Base-by-base conservation (phyloP, 2,797 vertebrate genomes). In the Synaphobranchus kaupii region DNA sequence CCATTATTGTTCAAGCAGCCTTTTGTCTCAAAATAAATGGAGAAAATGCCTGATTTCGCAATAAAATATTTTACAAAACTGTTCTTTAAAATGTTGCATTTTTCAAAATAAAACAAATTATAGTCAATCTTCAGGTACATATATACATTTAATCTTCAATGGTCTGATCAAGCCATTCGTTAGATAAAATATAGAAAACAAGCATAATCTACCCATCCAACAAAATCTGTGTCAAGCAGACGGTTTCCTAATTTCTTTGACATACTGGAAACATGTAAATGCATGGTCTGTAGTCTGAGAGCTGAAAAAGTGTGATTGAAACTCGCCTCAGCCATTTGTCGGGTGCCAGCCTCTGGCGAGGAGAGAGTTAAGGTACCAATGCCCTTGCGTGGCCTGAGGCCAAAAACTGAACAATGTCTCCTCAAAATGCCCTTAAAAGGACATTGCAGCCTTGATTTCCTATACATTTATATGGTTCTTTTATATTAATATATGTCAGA, bases 311-410 rank as follows among this genome's bases (percentile, higher is more conserved):
- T 47, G 17, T 15, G 0, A 1, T 5, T 44, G 73, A 78, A 78
- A 44, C 73, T 1, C 9, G 2, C 20, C 47, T 48, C 44, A 48
- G 44, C 25, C 6, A 13, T 3, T n/a, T 78, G 13, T 5, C 13
- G 17, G 39, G 4, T 25, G 5, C 47, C 20, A 78, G 7, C 73
- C 12, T 22, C 73, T 22, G 73, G 76, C 15, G 22, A 80, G 44
- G 76, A 48, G 20, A 80, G 44, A 80, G 76, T 80, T 80, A 80
- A 80, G 44, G 76, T 50, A 48, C 76, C 76, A 48, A 44, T 80
- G 76, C 76, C 76, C 44, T 31, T 48, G 22, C 22, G 17, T 76
- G 73, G 73, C 73, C 73, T 20, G 25, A 44, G 47, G 76, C 76
- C 76, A 48, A 80, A 80, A 22, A 22, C 76, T 15, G 22, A 80